Evolutionary conservation across 2,113 vertebrate species (phyloP).

Genomic region (Podarcis cretensis): DNA sequence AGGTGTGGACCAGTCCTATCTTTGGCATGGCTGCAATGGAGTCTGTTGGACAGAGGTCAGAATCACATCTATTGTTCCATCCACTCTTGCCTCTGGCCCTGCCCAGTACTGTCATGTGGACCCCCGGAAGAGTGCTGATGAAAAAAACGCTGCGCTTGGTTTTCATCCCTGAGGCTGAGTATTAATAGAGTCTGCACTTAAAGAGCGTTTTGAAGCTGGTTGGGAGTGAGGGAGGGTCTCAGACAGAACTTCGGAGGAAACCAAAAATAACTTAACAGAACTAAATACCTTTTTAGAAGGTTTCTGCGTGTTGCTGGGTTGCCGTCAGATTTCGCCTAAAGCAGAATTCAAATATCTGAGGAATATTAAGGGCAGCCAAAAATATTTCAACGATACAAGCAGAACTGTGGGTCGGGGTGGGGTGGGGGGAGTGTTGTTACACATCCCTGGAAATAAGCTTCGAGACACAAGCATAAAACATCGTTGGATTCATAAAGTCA

Average conservation of each 20-base stretch:
- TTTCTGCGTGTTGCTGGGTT: background rate
- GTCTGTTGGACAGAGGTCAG: too few relatives aligned
- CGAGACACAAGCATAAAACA: background rate
- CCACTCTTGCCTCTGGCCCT: too few relatives aligned
- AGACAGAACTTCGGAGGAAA: background rate
- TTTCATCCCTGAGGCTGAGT: background rate
- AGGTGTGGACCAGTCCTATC: too few relatives aligned
- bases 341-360: too few relatives aligned
- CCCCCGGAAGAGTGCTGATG: too few relatives aligned
- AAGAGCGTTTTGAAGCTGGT: background rate
- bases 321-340: background rate
- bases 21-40: too few relatives aligned
- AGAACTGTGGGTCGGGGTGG: background rate
- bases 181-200: background rate
- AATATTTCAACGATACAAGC: background rate
- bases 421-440: background rate
- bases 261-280: background rate
- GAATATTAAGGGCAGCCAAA: background rate
- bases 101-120: too few relatives aligned
- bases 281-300: background rate
- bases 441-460: too few relatives aligned
- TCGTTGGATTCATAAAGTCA: background rate
- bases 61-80: too few relatives aligned
- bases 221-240: background rate
- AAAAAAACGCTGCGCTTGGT: too few relatives aligned